Base-by-base conservation (phyloP, 1,140 invertebrate genomes). In the Brachionus paranguensis region DNA sequence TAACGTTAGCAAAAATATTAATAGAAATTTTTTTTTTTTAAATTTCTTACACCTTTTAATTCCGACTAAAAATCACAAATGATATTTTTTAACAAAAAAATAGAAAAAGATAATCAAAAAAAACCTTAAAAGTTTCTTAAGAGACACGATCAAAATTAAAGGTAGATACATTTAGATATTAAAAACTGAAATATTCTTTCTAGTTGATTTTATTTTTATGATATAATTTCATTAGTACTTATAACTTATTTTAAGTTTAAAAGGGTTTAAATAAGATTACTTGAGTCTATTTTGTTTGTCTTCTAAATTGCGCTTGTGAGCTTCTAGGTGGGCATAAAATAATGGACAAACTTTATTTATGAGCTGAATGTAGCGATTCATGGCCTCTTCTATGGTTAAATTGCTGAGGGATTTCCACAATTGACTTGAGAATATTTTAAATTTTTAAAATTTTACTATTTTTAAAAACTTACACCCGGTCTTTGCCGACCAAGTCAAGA, bases 381-480 rank as follows among this genome's bases (percentile, higher is more conserved):
- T 97, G 0, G 96, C 95, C 86, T 95, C 93, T 85, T 94, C 92
- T 86, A 93, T 92, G 1, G 92, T 92, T 88, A 98, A 94, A 86
- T 95, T 92, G 0, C 95, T 95, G 11, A 99, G 88, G 86, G 93
- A 91, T 88, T 95, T 94, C 97, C 97, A 99, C 81, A 96, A 95
- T 87, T 95, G 91, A 86, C 92, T 93, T 87, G 29, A 89, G 89
- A 85, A 83, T 8, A 72, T 17, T 17, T 37, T 86, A 84, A 78
- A 74, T 24, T 84, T 37, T 37, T 37, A 37, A 37, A 17, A 78
- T 6, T 53, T 76, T 14, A 17, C 12, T 24, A 78, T 50, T 41
- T 64, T 3, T 4, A 37, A 37, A 33, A 64, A 84, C 85, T 87
- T 87, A 93, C 92, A 95, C 92, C 84, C 96, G 91, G 88, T 98